A percentile compares a stretch with the other conserved stretches of the same genome.
Conservation (phyloP, 2,888 invertebrate genomes). For the Conomelus anceps region DNA sequence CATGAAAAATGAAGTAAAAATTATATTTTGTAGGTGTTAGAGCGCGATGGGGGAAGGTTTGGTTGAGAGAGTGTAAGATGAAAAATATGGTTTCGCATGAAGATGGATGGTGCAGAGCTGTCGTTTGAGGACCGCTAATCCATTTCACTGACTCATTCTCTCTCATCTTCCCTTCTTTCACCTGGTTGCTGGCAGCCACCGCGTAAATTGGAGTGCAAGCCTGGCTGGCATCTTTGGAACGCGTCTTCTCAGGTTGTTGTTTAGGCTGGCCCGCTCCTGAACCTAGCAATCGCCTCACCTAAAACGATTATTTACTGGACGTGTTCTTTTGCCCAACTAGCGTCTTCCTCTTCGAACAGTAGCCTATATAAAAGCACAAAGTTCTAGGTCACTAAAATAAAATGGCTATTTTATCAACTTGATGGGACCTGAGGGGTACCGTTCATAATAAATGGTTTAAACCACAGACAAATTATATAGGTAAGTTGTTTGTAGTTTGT, state of each 20-base stretch:
- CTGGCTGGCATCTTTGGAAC: background rate
- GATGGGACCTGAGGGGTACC: background rate
- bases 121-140: background rate
- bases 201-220: background rate
- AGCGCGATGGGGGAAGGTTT: background rate
- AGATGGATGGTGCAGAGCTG: background rate
- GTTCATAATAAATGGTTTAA: background rate
- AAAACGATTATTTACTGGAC: background rate
- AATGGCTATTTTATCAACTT: background rate
- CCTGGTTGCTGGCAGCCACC: background rate
- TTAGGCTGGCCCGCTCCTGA: too few species aligned
- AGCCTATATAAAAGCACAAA: background rate
- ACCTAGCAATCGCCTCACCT: background rate
- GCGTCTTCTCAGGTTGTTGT: background rate
- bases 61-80: background rate
- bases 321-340: background rate
- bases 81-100: background rate
- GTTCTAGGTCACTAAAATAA: background rate
- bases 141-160: background rate
- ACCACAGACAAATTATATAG: background rate
- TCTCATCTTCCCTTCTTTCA: background rate
- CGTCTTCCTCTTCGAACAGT: background rate
- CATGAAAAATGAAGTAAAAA: too few species aligned
- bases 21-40: background rate
- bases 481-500: background rate